A percentile compares a stretch with the other conserved stretches of the same genome.
Evolutionary conservation across 2,797 vertebrate species (phyloP).

Genomic region (Apodemus agrarius): DNA sequence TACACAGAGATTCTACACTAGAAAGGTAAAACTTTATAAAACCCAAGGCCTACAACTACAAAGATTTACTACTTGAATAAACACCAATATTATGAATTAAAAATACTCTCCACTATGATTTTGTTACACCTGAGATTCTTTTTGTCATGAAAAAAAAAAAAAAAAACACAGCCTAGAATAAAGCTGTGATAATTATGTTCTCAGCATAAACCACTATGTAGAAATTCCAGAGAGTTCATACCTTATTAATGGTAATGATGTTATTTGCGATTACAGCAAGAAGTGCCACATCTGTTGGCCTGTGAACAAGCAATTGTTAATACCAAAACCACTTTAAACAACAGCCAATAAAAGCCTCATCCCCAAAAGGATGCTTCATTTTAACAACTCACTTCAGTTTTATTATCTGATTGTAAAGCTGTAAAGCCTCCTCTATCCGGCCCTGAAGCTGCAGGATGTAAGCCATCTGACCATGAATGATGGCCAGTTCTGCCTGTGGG

Average conservation of each 20-base stretch:
- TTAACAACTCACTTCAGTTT: constrained; percentile 91
- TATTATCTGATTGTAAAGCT: constrained; percentile 99
- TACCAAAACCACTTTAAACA: constrained; percentile 35
- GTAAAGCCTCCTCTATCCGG: constrained; percentile 94
- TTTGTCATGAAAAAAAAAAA: constrained; percentile 8
- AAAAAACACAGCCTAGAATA: background rate
- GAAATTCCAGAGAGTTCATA: constrained; percentile 80
- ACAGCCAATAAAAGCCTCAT: background rate
- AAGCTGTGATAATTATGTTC: background rate
- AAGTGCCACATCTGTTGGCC: constrained; percentile 97
- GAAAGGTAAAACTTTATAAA: constrained; percentile 53
- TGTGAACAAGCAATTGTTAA: constrained; percentile 83
- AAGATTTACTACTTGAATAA: constrained; percentile 40
- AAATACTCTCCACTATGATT: constrained; percentile 24
- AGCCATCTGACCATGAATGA: constrained; percentile 99
- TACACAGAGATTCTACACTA: constrained; percentile 11
- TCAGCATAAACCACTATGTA: background rate
- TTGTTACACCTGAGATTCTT: constrained; percentile 22
- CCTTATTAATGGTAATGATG: constrained; percentile 99
- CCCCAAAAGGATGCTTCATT: constrained; percentile 27
- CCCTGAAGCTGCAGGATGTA: constrained; percentile 96
- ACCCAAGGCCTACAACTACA: background rate
- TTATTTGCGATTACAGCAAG: constrained; percentile 99
- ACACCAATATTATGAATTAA: constrained; percentile 18
- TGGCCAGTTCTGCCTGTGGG: constrained; percentile 95